Conservation (phyloP, 2,113 vertebrate genomes). For the Poecilia latipinna region DNA sequence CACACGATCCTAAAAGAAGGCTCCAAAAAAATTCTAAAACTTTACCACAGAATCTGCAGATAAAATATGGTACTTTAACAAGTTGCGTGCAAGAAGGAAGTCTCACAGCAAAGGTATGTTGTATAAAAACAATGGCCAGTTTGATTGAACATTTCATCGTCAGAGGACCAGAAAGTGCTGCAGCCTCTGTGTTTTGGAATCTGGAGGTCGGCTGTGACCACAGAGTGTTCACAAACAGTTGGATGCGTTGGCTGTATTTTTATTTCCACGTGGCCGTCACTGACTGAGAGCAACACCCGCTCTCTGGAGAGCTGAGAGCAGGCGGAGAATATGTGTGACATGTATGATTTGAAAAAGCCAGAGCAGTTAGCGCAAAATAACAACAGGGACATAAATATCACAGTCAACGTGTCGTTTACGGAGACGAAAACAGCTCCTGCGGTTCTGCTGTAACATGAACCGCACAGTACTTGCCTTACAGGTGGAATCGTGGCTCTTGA, state of each 20-base stretch:
- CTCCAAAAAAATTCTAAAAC: no score
- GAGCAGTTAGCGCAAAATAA: not conserved
- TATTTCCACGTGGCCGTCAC: not conserved
- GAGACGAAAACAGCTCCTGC: not conserved
- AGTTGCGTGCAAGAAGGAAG: no score
- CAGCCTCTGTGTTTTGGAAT: conserved; percentile 38
- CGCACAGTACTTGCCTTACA: not conserved
- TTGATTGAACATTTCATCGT: conserved; percentile 13
- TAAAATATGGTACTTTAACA: no score
- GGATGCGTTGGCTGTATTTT: conserved; percentile 27
- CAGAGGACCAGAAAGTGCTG: conserved; percentile 17
- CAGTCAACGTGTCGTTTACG: no score
- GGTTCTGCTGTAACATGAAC: not conserved
- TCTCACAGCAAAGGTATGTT: no score
- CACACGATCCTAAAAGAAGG: no score
- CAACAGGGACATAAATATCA: not conserved
- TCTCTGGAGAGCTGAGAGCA: conserved; percentile 19
- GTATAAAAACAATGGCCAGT: not conserved
- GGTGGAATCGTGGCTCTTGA: not conserved
- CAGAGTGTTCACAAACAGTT: conserved; percentile 46
- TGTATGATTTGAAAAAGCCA: not conserved
- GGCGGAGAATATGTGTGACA: not conserved
- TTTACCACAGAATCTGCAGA: no score
- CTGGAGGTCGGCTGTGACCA: conserved; percentile 24
- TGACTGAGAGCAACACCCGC: conserved; percentile 33